phyloP scores from a whole-genome alignment of 2,113 vertebrate genomes.

The Setophaga kirtlandii region DNA sequence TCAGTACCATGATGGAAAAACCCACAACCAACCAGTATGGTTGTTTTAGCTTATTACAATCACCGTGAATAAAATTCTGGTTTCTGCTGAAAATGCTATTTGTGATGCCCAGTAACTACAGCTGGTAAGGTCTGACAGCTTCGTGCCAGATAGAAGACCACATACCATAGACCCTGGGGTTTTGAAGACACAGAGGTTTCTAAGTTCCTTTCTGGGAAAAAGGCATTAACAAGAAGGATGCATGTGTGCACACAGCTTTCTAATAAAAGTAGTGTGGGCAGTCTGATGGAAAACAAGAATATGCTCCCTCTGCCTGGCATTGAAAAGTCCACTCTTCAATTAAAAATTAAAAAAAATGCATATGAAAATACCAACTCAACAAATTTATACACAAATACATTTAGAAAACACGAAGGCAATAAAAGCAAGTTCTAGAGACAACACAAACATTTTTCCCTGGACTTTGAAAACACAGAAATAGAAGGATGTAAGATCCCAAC shows the following conservation, averaged over 20 bases:
- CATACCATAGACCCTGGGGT: neutral
- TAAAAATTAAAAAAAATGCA: neutral
- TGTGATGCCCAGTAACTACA: neutral
- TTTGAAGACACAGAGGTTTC: constrained; percentile 2
- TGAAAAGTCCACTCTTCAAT: neutral
- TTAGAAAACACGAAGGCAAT: neutral
- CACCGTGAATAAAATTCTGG: neutral
- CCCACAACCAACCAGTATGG: neutral
- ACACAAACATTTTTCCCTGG: neutral
- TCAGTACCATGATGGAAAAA: neutral
- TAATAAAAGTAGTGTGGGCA: neutral
- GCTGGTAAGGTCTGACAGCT: neutral
- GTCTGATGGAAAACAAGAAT: neutral
- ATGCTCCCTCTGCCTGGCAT: neutral
- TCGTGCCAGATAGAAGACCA: neutral
- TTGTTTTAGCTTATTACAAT: neutral
- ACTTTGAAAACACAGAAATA: neutral
- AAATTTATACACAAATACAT: neutral
- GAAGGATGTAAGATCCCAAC: neutral
- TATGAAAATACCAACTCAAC: neutral
- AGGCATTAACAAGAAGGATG: neutral
- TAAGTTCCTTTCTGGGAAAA: neutral
- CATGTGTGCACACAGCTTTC: neutral
- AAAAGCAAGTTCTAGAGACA: neutral
- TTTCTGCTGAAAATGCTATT: constrained; percentile 12